Evolutionary conservation across 1,140 invertebrate species (phyloP).

Genomic region (Parapsyche elsis): DNA sequence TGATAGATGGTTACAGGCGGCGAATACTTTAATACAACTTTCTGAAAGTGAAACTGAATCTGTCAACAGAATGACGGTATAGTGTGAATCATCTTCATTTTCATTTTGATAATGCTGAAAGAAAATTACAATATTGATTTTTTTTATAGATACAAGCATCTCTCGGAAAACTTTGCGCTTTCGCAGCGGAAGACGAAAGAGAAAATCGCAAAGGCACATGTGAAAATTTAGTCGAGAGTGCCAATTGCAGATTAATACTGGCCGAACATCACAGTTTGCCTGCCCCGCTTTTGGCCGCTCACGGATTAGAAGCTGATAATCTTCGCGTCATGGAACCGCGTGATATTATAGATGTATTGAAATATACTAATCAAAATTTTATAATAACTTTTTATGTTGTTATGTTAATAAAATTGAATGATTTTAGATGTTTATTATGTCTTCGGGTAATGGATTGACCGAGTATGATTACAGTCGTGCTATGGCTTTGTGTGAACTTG

Average conservation of each 20-base stretch:
- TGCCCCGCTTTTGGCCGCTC: conserved; percentile 56
- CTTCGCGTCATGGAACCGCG: conserved; percentile 58
- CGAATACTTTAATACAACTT: conserved; percentile 73
- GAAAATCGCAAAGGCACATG: conserved; percentile 35
- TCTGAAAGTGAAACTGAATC: conserved; percentile 76
- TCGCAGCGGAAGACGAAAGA: conserved; percentile 57
- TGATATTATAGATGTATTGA: conserved; percentile 61
- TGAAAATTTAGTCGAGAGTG: conserved; percentile 32
- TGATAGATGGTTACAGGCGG: conserved; percentile 63
- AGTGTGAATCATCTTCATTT: not conserved
- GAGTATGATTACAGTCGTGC: conserved; percentile 65
- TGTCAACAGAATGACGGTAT: conserved; percentile 78
- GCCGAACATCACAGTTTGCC: conserved; percentile 61
- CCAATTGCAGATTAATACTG: conserved; percentile 58
- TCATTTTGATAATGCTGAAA: not conserved
- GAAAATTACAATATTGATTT: not conserved
- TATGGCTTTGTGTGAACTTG: conserved; percentile 61
- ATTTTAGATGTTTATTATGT: conserved; percentile 63
- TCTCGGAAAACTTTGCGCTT: conserved; percentile 72
- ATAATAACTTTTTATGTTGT: conserved; percentile 7
- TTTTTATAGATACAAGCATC: conserved; percentile 74
- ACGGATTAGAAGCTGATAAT: conserved; percentile 57
- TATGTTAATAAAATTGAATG: not conserved
- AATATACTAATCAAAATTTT: not conserved
- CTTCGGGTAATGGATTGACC: conserved; percentile 58